phyloP scores from a whole-genome alignment of 2,113 vertebrate genomes.

The Crotalus horridus region DNA sequence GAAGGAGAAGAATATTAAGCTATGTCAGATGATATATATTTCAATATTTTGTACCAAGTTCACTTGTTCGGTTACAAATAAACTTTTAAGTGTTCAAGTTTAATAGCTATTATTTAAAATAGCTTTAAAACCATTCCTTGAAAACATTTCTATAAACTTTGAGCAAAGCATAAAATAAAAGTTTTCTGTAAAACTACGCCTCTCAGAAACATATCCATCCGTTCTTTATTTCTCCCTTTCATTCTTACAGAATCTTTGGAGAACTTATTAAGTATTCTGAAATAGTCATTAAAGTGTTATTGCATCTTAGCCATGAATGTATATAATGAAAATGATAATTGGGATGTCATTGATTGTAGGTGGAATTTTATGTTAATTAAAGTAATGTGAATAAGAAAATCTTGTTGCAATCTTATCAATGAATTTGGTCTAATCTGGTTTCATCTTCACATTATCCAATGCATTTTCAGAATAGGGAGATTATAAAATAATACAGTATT shows the following conservation, averaged over 20 bases:
- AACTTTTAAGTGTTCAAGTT: conserved; percentile 16
- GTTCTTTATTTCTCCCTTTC: background rate
- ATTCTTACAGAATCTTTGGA: background rate
- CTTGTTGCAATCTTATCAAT: conserved; percentile 36
- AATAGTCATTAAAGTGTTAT: background rate
- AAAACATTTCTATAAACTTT: background rate
- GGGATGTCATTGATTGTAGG: background rate
- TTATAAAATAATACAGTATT: background rate
- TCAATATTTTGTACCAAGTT: conserved; percentile 3
- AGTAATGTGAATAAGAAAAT: conserved; percentile 40
- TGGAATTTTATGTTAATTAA: conserved; percentile 4
- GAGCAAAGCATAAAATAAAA: background rate
- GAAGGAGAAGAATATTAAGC: conserved; percentile 5
- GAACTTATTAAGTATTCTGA: background rate
- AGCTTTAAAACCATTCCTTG: background rate
- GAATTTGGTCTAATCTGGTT: background rate
- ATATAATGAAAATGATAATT: background rate
- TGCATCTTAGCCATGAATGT: background rate
- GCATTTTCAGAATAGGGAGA: background rate
- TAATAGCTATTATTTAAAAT: background rate
- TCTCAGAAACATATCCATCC: background rate
- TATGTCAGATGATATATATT: background rate
- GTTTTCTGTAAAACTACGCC: background rate
- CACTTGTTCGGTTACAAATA: conserved; percentile 19
- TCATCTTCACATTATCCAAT: conserved; percentile 51